Base-by-base conservation (phyloP, 2,888 invertebrate species). In the Achlya flavicornis region DNA sequence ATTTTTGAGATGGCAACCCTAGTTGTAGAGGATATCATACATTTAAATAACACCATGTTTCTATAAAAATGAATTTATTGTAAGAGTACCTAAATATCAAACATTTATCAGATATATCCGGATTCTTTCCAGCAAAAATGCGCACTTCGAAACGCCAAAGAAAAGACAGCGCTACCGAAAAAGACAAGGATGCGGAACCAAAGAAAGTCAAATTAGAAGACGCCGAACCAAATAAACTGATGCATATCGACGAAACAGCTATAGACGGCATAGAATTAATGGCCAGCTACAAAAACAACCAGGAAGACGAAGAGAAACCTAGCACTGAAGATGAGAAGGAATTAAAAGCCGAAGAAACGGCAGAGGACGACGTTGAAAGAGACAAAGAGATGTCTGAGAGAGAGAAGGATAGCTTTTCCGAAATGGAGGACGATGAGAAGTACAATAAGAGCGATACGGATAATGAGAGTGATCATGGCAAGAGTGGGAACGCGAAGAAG, bases 101-200 rank as follows among this genome's bases (percentile, higher is more conserved):
- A n/a, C n/a, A 33, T 33, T 33, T 5, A 33, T 33, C 5, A 33
- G 33, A 33, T 5, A 33, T 33, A 5, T 33, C 5, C 3, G n/a
- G 1, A 41, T 41, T 41, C 3, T 2, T 38, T 38, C 38, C 75
- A 90, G 89, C 85, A 0, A 89, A 93, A 86, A 88, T 91, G 63
- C 85, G 94, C 61, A 90, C 90, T 46, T 85, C 92, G 4, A 91
- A 92, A 78, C 91, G 95, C 59, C 86, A 95, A 75, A 86, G 95
- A 63, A 94, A 96, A 81, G 94, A 96, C 85, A 94, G 96, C 87
- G 85, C 92, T 0, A 86, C 90, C 67, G 93, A 96, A 58, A 94
- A 95, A 67, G 84, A 95, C 78, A 84, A 91, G 71, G 93, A 93
- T 32, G 10, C 68, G 1, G 86, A 90, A 14, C 71, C 78, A 78